These are phyloP conservation scores for Cliona cf. orientalis DNA, from an alignment of 37 sponge, comb jelly and placozoan species.

Conservation along the genomic window DNA sequence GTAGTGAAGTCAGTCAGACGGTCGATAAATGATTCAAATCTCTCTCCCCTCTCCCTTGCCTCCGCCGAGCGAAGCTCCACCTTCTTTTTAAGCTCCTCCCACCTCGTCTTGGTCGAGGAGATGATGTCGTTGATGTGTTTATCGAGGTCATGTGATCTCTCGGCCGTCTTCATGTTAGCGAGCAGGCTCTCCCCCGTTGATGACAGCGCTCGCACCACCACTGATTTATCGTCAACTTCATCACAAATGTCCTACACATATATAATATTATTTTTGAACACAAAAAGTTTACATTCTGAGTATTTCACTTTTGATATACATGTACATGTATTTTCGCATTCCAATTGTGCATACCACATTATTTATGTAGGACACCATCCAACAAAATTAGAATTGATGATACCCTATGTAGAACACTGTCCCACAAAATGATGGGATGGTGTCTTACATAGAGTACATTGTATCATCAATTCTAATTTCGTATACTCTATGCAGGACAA, in stretches of 20 bases:
- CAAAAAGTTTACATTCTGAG: not conserved
- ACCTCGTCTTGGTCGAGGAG: not conserved
- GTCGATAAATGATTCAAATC: conserved; percentile 13
- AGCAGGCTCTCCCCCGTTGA: conserved; percentile 20
- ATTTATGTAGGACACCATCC: not conserved
- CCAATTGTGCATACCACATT: not conserved
- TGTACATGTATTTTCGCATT: not conserved
- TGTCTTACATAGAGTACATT: no score
- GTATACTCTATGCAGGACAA: no score
- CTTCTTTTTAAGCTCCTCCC: conserved; percentile 5
- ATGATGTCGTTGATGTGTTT: conserved; percentile 6
- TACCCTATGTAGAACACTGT: no score
- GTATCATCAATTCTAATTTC: no score
- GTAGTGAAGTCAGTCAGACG: not conserved
- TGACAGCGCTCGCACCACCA: conserved; percentile 12
- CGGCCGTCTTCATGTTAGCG: conserved; percentile 30
- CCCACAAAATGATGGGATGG: no score
- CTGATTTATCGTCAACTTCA: conserved; percentile 18
- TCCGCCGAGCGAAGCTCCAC: not conserved
- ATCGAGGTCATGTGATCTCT: no score
- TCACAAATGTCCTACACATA: not conserved
- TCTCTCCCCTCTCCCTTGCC: not conserved
- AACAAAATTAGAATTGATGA: no score
- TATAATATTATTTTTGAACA: not conserved
- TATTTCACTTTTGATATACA: not conserved